These are phyloP conservation scores for Myotis pilosus DNA, from an alignment of 2,797 vertebrate genomes.

Conservation along the genomic window DNA sequence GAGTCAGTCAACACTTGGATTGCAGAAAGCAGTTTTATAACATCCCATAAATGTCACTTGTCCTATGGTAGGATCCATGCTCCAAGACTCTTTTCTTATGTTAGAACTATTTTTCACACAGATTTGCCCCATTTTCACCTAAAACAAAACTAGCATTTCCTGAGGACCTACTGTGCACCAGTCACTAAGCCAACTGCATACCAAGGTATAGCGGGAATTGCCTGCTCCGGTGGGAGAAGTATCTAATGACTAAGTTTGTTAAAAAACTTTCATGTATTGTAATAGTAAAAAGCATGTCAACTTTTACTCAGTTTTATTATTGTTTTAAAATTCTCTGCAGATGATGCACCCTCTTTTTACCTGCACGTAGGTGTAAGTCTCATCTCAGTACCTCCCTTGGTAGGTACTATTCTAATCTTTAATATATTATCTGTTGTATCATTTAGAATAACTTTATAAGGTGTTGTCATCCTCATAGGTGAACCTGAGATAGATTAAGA, in stretches of 20 bases:
- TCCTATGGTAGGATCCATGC: neutral
- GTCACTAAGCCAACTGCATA: neutral
- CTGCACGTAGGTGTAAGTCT: neutral
- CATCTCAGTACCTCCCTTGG: neutral
- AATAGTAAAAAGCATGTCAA: neutral
- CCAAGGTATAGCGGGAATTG: neutral
- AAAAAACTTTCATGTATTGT: neutral
- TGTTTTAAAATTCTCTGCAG: neutral
- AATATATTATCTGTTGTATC: neutral
- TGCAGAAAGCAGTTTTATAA: neutral
- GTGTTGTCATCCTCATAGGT: neutral
- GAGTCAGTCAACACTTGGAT: neutral
- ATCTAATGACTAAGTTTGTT: neutral
- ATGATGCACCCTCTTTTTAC: neutral
- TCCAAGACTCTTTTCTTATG: neutral
- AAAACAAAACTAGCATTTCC: neutral
- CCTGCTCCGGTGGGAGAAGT: neutral
- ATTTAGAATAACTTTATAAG: neutral
- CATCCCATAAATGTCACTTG: neutral
- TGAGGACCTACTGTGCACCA: neutral
- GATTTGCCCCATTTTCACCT: neutral
- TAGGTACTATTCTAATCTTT: neutral
- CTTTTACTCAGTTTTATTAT: neutral
- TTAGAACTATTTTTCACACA: neutral
- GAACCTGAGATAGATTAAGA: neutral